A percentile compares a stretch with the other conserved stretches of the same genome.
Conservation (phyloP, 1,140 invertebrate species). For the Drosophila lacertosa region DNA sequence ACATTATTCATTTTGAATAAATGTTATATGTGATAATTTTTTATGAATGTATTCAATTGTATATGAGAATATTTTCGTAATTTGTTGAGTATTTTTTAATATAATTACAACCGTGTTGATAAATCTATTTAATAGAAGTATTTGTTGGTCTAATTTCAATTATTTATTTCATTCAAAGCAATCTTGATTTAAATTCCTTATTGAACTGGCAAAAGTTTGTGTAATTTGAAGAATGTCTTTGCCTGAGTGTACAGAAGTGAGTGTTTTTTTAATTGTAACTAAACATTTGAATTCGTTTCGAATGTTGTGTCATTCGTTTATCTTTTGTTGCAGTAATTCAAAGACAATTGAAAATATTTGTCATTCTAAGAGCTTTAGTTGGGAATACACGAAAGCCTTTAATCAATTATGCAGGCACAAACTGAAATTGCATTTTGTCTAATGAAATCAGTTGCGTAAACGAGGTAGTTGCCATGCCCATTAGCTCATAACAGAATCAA, state of each 20-base stretch:
- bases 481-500: background rate
- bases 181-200: too few species aligned
- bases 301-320: constrained; percentile 1
- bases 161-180: background rate
- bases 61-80: background rate
- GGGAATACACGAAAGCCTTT: background rate
- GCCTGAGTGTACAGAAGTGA: too few species aligned
- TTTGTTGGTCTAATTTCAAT: background rate
- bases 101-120: background rate
- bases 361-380: constrained; percentile 14
- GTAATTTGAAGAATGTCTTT: too few species aligned
- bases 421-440: constrained; percentile 19
- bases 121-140: constrained; percentile 6
- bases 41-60: background rate
- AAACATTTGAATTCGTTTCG: background rate
- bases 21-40: too few species aligned
- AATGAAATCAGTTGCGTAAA: constrained; percentile 9
- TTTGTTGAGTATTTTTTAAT: constrained; percentile 12
- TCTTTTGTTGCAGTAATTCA: background rate
- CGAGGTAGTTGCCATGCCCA: background rate
- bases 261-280: background rate
- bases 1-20: too few species aligned
- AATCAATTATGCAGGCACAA: constrained; percentile 27
- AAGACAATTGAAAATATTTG: constrained; percentile 20
- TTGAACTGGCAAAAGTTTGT: too few species aligned